Conservation (phyloP, 2,888 invertebrate species). For the Ceramica pisi region DNA sequence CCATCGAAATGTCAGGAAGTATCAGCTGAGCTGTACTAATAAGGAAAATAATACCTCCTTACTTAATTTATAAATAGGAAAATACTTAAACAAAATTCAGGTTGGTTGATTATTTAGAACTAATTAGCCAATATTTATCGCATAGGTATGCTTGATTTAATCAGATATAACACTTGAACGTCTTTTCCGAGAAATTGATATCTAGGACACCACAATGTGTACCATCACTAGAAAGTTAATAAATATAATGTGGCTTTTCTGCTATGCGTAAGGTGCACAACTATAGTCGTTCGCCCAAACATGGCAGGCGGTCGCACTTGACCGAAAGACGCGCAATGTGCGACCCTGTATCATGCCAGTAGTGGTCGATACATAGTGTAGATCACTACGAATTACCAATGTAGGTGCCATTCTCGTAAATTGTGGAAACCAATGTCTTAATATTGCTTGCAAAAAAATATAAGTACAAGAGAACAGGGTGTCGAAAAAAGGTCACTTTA, state of each 20-base stretch:
- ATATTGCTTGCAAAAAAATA: too few relatives aligned
- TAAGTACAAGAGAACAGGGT: too few relatives aligned
- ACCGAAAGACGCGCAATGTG: constrained; percentile 70
- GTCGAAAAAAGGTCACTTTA: too few relatives aligned
- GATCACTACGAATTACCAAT: neutral
- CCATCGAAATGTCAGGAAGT: constrained; percentile 53
- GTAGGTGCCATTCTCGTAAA: neutral
- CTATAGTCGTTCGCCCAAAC: constrained; percentile 56
- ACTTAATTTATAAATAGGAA: constrained; percentile 13
- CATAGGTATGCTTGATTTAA: constrained; percentile 9
- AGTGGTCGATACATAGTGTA: neutral
- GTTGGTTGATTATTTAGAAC: constrained; percentile 15
- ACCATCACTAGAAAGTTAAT: neutral
- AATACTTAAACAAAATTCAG: constrained; percentile 23
- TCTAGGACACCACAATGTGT: neutral
- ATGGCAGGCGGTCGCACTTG: constrained; percentile 80
- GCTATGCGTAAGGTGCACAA: neutral
- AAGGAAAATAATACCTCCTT: constrained; percentile 18
- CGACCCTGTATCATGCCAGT: constrained; percentile 68
- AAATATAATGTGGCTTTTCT: neutral
- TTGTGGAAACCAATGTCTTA: too few relatives aligned
- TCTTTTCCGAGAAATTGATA: constrained; percentile 17
- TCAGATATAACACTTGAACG: constrained; percentile 19
- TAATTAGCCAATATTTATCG: neutral
- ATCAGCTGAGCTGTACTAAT: constrained; percentile 7